Conservation (phyloP, 2,113 vertebrate species). For the Orthonyx spaldingii region DNA sequence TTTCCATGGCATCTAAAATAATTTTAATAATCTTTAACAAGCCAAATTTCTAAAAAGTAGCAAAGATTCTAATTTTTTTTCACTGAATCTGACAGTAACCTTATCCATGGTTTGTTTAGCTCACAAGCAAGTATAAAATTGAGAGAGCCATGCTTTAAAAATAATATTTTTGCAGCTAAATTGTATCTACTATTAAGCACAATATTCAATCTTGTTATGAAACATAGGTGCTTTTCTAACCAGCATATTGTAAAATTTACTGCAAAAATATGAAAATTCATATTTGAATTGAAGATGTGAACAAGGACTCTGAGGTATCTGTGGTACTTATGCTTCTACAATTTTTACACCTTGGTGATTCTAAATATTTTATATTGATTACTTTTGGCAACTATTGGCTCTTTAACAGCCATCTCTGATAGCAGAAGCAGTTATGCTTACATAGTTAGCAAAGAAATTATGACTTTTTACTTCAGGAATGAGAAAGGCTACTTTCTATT, state of each 20-base stretch:
- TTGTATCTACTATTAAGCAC: not conserved
- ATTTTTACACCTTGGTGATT: not conserved
- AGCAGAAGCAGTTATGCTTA: not conserved
- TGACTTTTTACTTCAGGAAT: constrained; percentile 24
- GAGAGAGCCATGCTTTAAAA: not conserved
- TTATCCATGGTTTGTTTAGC: not conserved
- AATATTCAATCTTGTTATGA: not conserved
- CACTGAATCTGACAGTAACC: not conserved
- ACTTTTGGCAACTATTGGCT: not conserved
- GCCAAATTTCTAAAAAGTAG: not conserved
- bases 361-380: not conserved
- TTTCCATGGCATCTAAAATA: not conserved
- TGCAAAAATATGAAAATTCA: not conserved
- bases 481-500: constrained; percentile 14
- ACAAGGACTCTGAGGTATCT: not conserved
- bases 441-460: not conserved
- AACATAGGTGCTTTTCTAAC: not conserved
- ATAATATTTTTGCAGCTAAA: not conserved
- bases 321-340: not conserved
- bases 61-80: not conserved
- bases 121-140: not conserved
- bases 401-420: not conserved
- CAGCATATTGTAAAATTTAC: not conserved
- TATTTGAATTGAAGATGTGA: not conserved
- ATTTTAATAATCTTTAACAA: not conserved